Evolutionary conservation across 2,797 vertebrate genomes (phyloP), one percentile per base, ranked within the genome.

Genomic region (Ispidina picta): DNA sequence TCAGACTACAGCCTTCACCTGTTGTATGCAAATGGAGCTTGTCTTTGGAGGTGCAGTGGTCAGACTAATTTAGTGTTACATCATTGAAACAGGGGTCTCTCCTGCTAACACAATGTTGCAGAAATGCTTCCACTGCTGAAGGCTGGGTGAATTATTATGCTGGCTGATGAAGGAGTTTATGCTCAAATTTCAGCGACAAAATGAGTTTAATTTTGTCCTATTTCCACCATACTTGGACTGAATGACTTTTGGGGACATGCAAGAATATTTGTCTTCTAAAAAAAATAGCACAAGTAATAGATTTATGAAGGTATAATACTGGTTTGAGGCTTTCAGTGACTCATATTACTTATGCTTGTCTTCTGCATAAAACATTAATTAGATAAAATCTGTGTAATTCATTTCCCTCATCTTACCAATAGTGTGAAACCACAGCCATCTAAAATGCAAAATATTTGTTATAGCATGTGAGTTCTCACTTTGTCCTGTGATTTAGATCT

Each of bases 291-390:
- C 12, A 68, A 95, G 56, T 70, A 87, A 49, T 52, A 63, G 37
- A 81, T 89, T 93, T 78, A 64, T 88, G 68, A 81, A 88, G 43
- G 19, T 70, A 35, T 89, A 81, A 93, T 55, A 21, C 28, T 70
- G 64, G 28, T 55, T 79, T 89, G 44, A 86, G 85, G 60, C 10
- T 93, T 92, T 73, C 23, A 22, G 59, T 83, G 79, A 84, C 39
- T 83, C 52, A 28, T 17, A 54, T 60, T 26, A 56, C 49, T 86
- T 83, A 41, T 68, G 58, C 73, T 33, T 68, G 25, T 66, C 59
- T 79, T 87, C 76, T 76, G 18, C 23, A 83, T 59, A 81, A 83
- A 93, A 43, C 44, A 72, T 75, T 74, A 9, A 31, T 73, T 78
- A 65, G 74, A 79, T 28, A 76, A 68, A 83, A 80, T 37, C 62